These are phyloP conservation scores for Lagopus leucura DNA, from an alignment of 2,113 vertebrate species.

Conservation along the genomic window DNA sequence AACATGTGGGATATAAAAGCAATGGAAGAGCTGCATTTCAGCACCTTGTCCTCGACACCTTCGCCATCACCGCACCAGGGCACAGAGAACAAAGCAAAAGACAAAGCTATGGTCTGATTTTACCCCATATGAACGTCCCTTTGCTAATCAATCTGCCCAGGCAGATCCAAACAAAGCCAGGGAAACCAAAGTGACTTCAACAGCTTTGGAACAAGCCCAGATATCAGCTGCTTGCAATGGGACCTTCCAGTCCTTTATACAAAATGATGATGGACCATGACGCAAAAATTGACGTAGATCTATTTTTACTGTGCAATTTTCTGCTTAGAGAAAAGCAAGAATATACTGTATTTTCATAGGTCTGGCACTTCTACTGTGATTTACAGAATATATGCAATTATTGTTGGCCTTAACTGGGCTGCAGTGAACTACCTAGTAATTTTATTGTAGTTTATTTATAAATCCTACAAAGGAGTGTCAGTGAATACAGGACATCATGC, in stretches of 20 bases:
- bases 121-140: not conserved
- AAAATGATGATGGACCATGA: not conserved
- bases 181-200: not conserved
- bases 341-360: not conserved
- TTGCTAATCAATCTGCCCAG: not conserved
- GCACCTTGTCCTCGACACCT: not conserved
- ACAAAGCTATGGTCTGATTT: not conserved
- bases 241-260: not conserved
- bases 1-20: not conserved
- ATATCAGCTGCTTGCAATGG: not conserved
- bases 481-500: conserved; percentile 10
- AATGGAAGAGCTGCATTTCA: not conserved
- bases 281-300: not conserved
- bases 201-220: not conserved
- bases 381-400: not conserved
- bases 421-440: not conserved
- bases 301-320: not conserved
- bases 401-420: not conserved
- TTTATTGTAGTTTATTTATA: not conserved
- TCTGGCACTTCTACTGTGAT: not conserved
- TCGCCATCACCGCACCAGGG: not conserved
- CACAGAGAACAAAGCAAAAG: not conserved
- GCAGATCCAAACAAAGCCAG: not conserved
- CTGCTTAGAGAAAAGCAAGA: not conserved
- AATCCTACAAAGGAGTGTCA: not conserved